These are phyloP conservation scores for Phainopepla nitens DNA, from an alignment of 2,113 vertebrate genomes.

Conservation along the genomic window DNA sequence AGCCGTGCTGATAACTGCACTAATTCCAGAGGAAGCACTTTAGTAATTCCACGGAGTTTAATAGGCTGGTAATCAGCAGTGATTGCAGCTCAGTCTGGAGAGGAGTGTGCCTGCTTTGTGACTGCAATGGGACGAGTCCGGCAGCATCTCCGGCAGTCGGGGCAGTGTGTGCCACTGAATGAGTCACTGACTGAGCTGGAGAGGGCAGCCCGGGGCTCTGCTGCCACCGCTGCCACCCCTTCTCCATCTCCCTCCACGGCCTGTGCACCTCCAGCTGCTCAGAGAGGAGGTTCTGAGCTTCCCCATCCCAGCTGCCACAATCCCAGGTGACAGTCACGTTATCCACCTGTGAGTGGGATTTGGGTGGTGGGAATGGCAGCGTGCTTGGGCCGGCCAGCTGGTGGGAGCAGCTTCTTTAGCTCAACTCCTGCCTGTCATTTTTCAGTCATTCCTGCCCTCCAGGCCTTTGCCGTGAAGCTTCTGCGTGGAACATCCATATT, in stretches of 20 bases:
- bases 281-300: fast-evolving
- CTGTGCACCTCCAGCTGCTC: background rate
- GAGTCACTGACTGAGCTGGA: background rate
- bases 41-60: background rate
- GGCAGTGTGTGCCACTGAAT: background rate
- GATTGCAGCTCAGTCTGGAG: background rate
- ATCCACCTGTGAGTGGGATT: too few relatives aligned
- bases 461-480: background rate
- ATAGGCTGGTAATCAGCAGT: background rate
- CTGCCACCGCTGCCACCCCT: background rate
- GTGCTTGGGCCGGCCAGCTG: background rate
- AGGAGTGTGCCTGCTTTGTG: background rate
- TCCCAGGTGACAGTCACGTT: fast-evolving
- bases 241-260: background rate
- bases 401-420: background rate
- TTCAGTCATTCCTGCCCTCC: background rate
- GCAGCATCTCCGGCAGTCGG: background rate
- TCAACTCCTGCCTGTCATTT: background rate
- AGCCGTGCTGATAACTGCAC: background rate
- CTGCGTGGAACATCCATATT: background rate
- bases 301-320: background rate
- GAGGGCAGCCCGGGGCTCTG: background rate
- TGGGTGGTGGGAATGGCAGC: background rate
- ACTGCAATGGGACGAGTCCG: background rate
- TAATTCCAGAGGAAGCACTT: background rate